Evolutionary conservation across 2,797 vertebrate species (phyloP).

Genomic region (Urocyon cinereoargenteus): DNA sequence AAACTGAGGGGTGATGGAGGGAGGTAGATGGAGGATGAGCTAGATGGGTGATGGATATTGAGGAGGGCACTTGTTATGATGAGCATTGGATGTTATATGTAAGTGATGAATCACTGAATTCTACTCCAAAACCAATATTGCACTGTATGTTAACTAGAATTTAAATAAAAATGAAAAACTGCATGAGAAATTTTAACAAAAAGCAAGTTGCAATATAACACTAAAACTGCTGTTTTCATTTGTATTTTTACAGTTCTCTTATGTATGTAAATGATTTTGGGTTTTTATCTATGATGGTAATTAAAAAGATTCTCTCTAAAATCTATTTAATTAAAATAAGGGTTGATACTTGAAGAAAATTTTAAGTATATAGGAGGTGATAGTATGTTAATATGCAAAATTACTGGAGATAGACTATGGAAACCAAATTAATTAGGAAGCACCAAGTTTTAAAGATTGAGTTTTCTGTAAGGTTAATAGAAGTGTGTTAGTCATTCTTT

Average conservation of each 20-base stretch:
- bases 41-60: no score
- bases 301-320: background rate
- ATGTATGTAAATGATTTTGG: background rate
- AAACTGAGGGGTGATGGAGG: no score
- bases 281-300: background rate
- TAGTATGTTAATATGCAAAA: background rate
- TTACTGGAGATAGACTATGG: background rate
- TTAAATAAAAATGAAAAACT: background rate
- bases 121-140: no score
- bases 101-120: no score
- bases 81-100: no score
- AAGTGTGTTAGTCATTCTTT: background rate
- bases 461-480: background rate
- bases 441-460: background rate
- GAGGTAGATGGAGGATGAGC: no score
- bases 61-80: no score
- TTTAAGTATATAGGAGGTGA: background rate
- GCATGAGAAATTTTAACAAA: background rate
- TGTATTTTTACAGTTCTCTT: background rate
- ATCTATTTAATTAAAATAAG: background rate
- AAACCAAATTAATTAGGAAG: background rate
- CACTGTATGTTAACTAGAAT: no score
- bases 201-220: background rate
- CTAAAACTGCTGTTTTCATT: background rate
- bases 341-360: background rate